These are phyloP conservation scores for Tachina lurida DNA, from an alignment of 2,888 invertebrate genomes.

Conservation along the genomic window DNA sequence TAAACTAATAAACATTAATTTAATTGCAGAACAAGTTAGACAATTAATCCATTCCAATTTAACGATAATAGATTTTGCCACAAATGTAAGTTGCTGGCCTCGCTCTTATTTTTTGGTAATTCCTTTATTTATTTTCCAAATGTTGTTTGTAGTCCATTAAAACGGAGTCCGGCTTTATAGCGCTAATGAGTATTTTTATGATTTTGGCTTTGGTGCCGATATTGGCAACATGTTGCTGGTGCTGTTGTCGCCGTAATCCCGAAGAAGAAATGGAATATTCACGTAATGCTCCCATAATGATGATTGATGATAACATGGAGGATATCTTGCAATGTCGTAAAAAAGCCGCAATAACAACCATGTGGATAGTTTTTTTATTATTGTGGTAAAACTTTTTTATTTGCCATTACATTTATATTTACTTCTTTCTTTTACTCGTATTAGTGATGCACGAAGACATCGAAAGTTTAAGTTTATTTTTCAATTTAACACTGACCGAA, in stretches of 20 bases:
- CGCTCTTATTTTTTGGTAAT: not conserved
- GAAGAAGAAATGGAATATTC: slow-evolving; percentile 81
- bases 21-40: slow-evolving; percentile 79
- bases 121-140: not conserved
- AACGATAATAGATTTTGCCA: slow-evolving; percentile 80
- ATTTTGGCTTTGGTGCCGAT: slow-evolving; percentile 87
- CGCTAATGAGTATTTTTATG: slow-evolving; percentile 86
- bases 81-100: slow-evolving; percentile 78
- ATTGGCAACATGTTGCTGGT: slow-evolving; percentile 85
- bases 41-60: slow-evolving; percentile 82
- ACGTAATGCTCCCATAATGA: slow-evolving; percentile 78
- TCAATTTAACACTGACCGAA: not conserved
- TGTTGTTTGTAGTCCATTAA: slow-evolving; percentile 85
- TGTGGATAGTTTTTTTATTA: slow-evolving; percentile 80
- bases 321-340: slow-evolving; percentile 80
- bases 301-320: slow-evolving; percentile 80
- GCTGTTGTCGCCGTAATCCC: slow-evolving; percentile 82
- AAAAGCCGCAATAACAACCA: slow-evolving; percentile 78
- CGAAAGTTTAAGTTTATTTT: not conserved
- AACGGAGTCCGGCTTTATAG: slow-evolving; percentile 88
- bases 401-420: not conserved
- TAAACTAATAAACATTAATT: not conserved
- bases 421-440: not conserved
- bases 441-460: not conserved
- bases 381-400: slow-evolving; percentile 77